phyloP scores from a whole-genome alignment of 1,140 invertebrate genomes.

The Aphaenogaster rudis region DNA sequence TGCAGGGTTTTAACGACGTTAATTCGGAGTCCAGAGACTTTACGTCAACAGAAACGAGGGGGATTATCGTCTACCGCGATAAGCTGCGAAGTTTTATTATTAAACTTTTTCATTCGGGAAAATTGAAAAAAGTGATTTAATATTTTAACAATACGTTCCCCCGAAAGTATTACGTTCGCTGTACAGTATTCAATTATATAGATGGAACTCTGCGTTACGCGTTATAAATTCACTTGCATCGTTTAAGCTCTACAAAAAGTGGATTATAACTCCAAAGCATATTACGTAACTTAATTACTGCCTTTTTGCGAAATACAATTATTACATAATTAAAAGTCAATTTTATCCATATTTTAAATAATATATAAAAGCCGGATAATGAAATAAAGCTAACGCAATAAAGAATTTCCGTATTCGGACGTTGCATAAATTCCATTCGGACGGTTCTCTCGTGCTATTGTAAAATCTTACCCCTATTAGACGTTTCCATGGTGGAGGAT shows the following conservation, averaged over 20 bases:
- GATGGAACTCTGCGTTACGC: not conserved
- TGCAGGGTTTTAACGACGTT: not conserved
- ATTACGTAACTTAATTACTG: not conserved
- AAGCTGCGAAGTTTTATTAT: not conserved
- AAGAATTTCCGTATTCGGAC: not conserved
- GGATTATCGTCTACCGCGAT: not conserved
- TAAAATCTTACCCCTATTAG: slow-evolving; percentile 37
- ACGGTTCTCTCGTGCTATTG: not conserved
- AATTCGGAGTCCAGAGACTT: not conserved
- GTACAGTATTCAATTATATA: not conserved
- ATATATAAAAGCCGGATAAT: not conserved
- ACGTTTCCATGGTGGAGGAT: slow-evolving; percentile 33
- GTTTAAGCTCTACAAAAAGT: not conserved
- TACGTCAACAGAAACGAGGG: not conserved
- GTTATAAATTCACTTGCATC: not conserved
- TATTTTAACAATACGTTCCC: not conserved
- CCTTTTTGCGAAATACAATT: not conserved
- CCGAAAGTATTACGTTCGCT: not conserved
- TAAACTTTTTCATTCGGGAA: slow-evolving; percentile 1
- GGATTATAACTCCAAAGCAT: not conserved
- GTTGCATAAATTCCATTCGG: not conserved
- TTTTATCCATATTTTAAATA: not conserved
- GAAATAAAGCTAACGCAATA: not conserved
- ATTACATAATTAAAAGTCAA: not conserved
- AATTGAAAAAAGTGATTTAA: not conserved